A percentile compares a stretch with the other conserved stretches of the same genome.
Conservation (phyloP, 2,797 vertebrate genomes). For the Rhinoraja longicauda region DNA sequence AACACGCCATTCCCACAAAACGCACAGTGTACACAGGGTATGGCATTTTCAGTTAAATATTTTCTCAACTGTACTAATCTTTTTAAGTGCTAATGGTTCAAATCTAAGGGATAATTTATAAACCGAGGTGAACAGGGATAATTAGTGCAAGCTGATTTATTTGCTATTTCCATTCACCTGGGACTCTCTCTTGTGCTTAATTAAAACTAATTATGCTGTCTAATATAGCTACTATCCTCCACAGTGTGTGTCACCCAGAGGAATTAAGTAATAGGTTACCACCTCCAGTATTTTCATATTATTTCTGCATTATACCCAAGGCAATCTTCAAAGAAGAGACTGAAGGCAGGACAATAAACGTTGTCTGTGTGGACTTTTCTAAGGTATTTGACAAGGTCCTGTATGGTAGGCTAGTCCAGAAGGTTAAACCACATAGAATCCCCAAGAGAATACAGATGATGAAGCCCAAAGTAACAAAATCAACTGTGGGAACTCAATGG, state of each 20-base stretch:
- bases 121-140: not conserved
- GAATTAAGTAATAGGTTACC: not conserved
- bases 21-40: not conserved
- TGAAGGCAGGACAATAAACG: too few relatives aligned
- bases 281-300: not conserved
- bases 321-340: not conserved
- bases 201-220: constrained; percentile 24
- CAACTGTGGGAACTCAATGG: too few relatives aligned
- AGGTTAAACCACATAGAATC: too few relatives aligned
- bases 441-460: too few relatives aligned
- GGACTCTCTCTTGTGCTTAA: not conserved
- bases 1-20: not conserved
- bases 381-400: too few relatives aligned
- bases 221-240: not conserved
- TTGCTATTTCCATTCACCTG: not conserved
- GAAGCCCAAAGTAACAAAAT: too few relatives aligned
- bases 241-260: not conserved
- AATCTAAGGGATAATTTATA: not conserved
- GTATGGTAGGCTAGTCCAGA: too few relatives aligned
- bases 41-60: not conserved
- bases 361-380: too few relatives aligned
- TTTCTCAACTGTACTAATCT: not conserved
- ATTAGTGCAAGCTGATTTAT: not conserved
- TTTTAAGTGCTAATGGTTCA: not conserved
- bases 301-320: not conserved